These are phyloP conservation scores for Drosophila neoperkinsi DNA, from an alignment of 2,888 invertebrate species.

Conservation along the genomic window DNA sequence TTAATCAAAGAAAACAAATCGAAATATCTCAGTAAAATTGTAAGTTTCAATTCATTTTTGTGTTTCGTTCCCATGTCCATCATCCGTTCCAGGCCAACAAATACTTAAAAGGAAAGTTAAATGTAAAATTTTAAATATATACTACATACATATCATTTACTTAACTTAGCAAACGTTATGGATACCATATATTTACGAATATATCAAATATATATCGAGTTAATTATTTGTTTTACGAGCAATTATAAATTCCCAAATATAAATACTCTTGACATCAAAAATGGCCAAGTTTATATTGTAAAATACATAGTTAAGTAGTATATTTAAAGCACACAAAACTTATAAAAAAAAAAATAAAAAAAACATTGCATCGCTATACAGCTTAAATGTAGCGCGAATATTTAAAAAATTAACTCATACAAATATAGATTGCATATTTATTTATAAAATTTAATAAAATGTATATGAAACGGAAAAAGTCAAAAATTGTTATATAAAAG, in stretches of 20 bases:
- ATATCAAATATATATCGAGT: constrained; percentile 39
- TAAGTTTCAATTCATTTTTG: constrained; percentile 1
- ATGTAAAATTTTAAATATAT: constrained; percentile 9
- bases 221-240: constrained; percentile 42
- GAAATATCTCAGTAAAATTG: not conserved
- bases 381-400: constrained; percentile 42
- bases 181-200: constrained; percentile 25
- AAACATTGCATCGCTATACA: constrained; percentile 25
- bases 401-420: constrained; percentile 36
- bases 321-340: constrained; percentile 21
- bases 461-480: constrained; percentile 32
- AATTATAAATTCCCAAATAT: constrained; percentile 26
- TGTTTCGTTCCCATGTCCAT: constrained; percentile 10
- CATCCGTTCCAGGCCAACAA: constrained; percentile 14
- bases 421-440: constrained; percentile 39
- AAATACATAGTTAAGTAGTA: constrained; percentile 28
- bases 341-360: not conserved
- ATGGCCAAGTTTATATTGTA: constrained; percentile 40
- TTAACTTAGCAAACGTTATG: constrained; percentile 27
- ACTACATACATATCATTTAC: constrained; percentile 57
- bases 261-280: constrained; percentile 33
- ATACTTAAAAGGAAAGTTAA: not conserved
- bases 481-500: constrained; percentile 53
- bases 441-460: constrained; percentile 34
- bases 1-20: not conserved